phyloP scores from a whole-genome alignment of 2,888 invertebrate species.

The Dryococelus australis region DNA sequence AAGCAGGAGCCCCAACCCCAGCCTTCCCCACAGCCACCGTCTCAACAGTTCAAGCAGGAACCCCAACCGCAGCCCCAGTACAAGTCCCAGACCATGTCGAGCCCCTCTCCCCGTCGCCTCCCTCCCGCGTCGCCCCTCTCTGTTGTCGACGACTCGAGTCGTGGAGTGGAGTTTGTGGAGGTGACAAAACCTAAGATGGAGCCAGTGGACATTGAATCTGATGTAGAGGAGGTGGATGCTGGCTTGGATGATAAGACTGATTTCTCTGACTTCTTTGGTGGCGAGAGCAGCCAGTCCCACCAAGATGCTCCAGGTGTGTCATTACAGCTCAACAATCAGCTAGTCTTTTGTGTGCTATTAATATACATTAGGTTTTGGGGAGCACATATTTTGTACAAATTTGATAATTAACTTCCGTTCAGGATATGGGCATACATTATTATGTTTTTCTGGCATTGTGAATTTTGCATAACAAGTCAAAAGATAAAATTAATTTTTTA shows the following conservation, averaged over 20 bases:
- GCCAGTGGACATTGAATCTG: constrained; percentile 18
- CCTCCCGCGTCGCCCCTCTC: constrained; percentile 16
- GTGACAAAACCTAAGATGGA: constrained; percentile 17
- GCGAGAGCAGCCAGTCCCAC: constrained; percentile 25
- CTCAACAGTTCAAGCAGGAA: constrained; percentile 5
- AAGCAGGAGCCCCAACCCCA: background rate
- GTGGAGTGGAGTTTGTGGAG: constrained; percentile 5
- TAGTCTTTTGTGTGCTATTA: background rate
- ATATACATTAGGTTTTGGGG: background rate
- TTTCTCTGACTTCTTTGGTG: constrained; percentile 1
- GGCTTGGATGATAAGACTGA: constrained; percentile 8
- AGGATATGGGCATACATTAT: no score
- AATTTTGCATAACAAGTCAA: no score
- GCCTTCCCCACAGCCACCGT: background rate
- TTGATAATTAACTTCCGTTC: no score
- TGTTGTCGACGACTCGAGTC: background rate
- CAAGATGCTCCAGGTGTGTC: constrained; percentile 21
- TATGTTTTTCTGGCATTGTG: no score
- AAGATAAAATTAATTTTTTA: no score
- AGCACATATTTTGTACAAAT: no score
- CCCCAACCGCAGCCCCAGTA: background rate
- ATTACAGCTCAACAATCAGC: background rate
- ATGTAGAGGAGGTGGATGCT: constrained; percentile 24
- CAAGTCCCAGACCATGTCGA: background rate
- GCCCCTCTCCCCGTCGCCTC: background rate